Evolutionary conservation across 1,140 invertebrate genomes (phyloP), one percentile per base, ranked within the genome.

Genomic region (Ips typographus): DNA sequence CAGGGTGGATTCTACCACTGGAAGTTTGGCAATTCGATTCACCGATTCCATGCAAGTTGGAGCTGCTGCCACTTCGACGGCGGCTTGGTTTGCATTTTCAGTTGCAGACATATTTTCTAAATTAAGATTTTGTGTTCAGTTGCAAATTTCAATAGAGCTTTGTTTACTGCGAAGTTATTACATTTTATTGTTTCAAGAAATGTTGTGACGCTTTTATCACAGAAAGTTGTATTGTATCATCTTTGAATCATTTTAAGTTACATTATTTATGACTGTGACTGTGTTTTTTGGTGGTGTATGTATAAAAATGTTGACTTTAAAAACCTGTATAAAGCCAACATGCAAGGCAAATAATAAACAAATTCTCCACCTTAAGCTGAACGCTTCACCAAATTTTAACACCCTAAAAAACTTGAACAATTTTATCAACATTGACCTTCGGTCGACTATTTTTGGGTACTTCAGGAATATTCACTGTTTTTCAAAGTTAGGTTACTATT

Each of bases 1-100:
- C 56, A 84, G 82, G 36, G 84, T 76, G 39, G 82, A 80, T 74
- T 86, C 85, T 6, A 87, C 80, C 4, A 85, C 82, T 0, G 85
- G 85, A n/a, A 86, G 71, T 71, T 80, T 84, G 2, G 82, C 77
- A 40, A 87, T 81, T 60, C 84, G 80, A 2, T 80, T 77, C 0
- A 86, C 82, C 36, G 84, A 85, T 74, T 85, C 80, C 74, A 80
- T 73, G 41, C 76, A 77, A 8, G 74, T 74, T 40, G 59, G n/a
- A 40, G 62, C 22, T 42, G 7, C 39, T 7, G 37, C 57, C 6
- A 58, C 36, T 49, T 55, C 59, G 36, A 47, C 52, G 42, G 4
- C 22, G 22, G 55, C 39, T 39, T 49, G 36, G 4, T 6, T 56
- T 59, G 41, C 8, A 22, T 42, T 6, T 2, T 65, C 40, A 36